A percentile compares a stretch with the other conserved stretches of the same genome.
phyloP scores from a whole-genome alignment of 2,888 invertebrate genomes.

The Neria commutata region DNA sequence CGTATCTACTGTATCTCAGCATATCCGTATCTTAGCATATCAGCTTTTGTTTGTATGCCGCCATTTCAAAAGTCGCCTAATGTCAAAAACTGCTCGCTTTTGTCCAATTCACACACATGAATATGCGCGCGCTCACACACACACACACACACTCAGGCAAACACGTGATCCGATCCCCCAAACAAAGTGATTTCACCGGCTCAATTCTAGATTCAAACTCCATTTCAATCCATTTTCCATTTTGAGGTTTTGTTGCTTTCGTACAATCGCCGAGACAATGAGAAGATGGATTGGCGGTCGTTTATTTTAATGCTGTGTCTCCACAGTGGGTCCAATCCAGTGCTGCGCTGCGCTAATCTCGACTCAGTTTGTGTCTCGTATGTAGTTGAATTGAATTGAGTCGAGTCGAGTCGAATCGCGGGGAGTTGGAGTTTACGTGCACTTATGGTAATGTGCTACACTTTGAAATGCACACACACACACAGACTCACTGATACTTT shows the following conservation, averaged over 20 bases:
- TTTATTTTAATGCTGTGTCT: constrained; percentile 58
- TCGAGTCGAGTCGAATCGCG: no score
- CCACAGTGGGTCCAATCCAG: constrained; percentile 57
- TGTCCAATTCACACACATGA: not conserved
- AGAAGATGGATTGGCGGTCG: constrained; percentile 56
- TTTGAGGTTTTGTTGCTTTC: constrained; percentile 11
- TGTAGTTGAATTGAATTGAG: no score
- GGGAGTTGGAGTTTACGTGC: no score
- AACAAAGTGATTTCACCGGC: not conserved
- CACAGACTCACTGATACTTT: no score
- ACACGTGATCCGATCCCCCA: not conserved
- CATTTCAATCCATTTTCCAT: constrained; percentile 11
- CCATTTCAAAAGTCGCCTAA: constrained; percentile 5
- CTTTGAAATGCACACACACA: no score
- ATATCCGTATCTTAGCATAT: no score
- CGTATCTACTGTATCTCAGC: not conserved
- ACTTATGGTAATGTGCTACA: no score
- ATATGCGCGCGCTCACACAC: not conserved
- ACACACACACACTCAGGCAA: not conserved
- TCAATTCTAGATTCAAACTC: not conserved
- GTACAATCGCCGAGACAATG: constrained; percentile 38
- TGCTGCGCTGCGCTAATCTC: no score
- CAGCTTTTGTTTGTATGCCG: constrained; percentile 7
- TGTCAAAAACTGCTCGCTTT: constrained; percentile 16
- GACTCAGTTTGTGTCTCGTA: no score